Conservation (phyloP, 2,888 invertebrate genomes). For the Nemoura dubitans region DNA sequence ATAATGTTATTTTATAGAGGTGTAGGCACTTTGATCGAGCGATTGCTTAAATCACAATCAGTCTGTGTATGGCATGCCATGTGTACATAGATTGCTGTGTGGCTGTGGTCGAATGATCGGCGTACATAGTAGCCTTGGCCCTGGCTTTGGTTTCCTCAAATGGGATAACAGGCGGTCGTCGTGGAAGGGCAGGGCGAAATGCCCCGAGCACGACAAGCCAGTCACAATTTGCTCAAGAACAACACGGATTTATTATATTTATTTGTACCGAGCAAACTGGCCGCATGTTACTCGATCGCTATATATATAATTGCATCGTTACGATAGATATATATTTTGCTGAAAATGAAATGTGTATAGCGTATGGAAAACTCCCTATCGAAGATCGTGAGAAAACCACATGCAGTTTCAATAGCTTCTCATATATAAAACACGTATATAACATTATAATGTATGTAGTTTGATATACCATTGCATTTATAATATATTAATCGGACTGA, state of each 20-base stretch:
- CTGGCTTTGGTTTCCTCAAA: background rate
- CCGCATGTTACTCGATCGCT: background rate
- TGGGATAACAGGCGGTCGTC: background rate
- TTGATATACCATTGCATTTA: background rate
- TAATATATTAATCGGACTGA: conserved; percentile 3
- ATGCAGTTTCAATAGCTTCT: background rate
- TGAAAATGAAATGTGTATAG: conserved; percentile 2
- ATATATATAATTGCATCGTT: no score
- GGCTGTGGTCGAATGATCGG: background rate
- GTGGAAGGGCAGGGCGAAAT: background rate
- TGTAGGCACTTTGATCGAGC: background rate
- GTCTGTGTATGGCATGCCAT: background rate
- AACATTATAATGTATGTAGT: no score
- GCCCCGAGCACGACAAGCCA: background rate
- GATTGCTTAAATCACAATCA: background rate
- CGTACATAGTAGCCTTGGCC: background rate
- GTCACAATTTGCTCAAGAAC: background rate
- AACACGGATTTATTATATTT: background rate
- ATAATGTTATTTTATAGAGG: background rate
- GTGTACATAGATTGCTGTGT: no score
- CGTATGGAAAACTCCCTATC: background rate
- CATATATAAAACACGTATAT: background rate
- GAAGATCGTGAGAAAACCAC: background rate
- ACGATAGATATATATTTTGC: no score
- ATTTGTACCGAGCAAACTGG: background rate